phyloP scores from a whole-genome alignment of 2,113 vertebrate genomes.

The Ancistrus triradiatus region DNA sequence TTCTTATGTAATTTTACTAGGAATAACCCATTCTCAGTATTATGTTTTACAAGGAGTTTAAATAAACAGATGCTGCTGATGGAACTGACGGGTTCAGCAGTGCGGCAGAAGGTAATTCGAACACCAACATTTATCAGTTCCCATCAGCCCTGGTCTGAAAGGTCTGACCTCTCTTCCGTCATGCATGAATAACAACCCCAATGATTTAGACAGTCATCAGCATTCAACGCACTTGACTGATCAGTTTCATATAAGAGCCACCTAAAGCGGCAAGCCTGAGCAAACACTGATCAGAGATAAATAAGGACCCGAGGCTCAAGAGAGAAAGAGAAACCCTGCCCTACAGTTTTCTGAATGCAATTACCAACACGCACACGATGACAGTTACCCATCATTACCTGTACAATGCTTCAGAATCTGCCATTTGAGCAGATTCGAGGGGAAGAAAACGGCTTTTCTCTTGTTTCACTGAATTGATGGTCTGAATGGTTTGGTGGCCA shows the following conservation, averaged over 20 bases:
- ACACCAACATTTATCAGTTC: constrained; percentile 27
- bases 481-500: constrained; percentile 49
- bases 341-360: constrained; percentile 43
- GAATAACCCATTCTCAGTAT: too few relatives aligned
- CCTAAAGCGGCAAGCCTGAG: constrained; percentile 51
- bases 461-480: constrained; percentile 45
- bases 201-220: constrained; percentile 52
- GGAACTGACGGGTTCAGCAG: not conserved
- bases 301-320: constrained; percentile 45
- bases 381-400: not conserved
- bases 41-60: not conserved
- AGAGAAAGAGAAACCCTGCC: constrained; percentile 26
- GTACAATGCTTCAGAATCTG: not conserved
- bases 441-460: constrained; percentile 59
- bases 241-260: constrained; percentile 56
- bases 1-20: too few relatives aligned
- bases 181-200: constrained; percentile 43
- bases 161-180: constrained; percentile 43
- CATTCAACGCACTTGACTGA: constrained; percentile 58
- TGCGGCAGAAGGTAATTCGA: constrained; percentile 4
- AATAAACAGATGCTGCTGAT: not conserved
- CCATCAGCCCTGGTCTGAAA: constrained; percentile 26
- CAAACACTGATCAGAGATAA: constrained; percentile 62
- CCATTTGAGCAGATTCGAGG: too few relatives aligned
- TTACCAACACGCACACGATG: constrained; percentile 10